A percentile compares a stretch with the other conserved stretches of the same genome.
Conservation (phyloP, 2,888 invertebrate genomes). For the Gnatocerus cornutus region DNA sequence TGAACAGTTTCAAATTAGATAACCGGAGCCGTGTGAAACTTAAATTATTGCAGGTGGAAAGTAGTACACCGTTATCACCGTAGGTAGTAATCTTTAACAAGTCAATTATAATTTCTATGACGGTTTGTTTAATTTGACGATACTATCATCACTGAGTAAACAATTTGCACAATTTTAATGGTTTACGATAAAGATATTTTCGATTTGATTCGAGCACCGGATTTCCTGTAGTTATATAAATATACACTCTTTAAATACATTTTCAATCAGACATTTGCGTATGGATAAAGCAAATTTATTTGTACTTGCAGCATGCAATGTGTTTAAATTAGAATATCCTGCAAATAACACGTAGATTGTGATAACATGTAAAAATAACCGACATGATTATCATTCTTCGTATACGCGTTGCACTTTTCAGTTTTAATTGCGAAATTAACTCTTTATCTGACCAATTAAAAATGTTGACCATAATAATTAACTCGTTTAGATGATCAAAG, state of each 20-base stretch:
- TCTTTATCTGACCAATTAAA: slow-evolving; percentile 35
- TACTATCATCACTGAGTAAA: slow-evolving; percentile 36
- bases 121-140: slow-evolving; percentile 28
- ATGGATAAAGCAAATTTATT: slow-evolving; percentile 15
- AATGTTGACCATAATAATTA: slow-evolving; percentile 34
- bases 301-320: slow-evolving; percentile 14
- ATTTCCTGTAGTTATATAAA: slow-evolving; percentile 48
- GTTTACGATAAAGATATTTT: slow-evolving; percentile 48
- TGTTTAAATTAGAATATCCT: slow-evolving; percentile 13
- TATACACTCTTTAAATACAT: slow-evolving; percentile 44
- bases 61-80: neutral
- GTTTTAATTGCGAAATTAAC: slow-evolving; percentile 22
- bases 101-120: slow-evolving; percentile 27
- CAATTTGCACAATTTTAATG: slow-evolving; percentile 43
- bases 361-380: neutral
- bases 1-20: slow-evolving; percentile 4
- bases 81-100: slow-evolving; percentile 25
- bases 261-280: slow-evolving; percentile 31
- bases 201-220: slow-evolving; percentile 47
- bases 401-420: neutral
- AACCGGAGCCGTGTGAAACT: slow-evolving; percentile 5
- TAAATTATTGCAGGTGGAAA: slow-evolving; percentile 2
- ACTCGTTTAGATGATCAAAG: slow-evolving; percentile 23
- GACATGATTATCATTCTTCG: neutral
- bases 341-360: slow-evolving; percentile 2